A percentile compares a stretch with the other conserved stretches of the same genome.
These are phyloP conservation scores for Sialis fuliginosa DNA, from an alignment of 2,888 invertebrate species.

Conservation along the genomic window DNA sequence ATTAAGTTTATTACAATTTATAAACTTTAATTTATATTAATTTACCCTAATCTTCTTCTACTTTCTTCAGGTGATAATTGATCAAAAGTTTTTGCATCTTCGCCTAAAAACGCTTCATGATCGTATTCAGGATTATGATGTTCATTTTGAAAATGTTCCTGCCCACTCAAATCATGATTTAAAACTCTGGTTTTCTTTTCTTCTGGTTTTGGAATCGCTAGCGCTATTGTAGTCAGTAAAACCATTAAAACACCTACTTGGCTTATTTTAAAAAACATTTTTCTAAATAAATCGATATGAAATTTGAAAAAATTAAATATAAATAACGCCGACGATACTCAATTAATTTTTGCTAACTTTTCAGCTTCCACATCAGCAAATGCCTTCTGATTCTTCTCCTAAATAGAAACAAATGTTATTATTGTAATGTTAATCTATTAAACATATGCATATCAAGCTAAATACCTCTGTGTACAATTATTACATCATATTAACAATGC, in stretches of 20 bases:
- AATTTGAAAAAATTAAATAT: no score
- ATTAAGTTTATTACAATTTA: neutral
- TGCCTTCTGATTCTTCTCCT: no score
- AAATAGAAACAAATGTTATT: no score
- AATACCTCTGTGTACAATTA: no score
- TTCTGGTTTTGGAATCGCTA: slow-evolving; percentile 55
- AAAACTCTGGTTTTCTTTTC: slow-evolving; percentile 42
- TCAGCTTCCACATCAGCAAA: no score
- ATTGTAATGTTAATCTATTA: no score
- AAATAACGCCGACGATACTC: no score
- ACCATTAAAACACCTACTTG: slow-evolving; percentile 9
- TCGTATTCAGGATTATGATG: slow-evolving; percentile 84
- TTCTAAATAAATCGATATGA: no score
- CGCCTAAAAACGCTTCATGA: slow-evolving; percentile 93
- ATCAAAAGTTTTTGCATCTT: slow-evolving; percentile 87
- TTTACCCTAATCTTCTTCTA: slow-evolving; percentile 62
- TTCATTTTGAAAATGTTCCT: slow-evolving; percentile 62
- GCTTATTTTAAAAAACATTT: neutral
- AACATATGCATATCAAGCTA: no score
- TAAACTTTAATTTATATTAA: slow-evolving; percentile 1
- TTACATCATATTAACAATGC: no score
- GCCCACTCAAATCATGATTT: slow-evolving; percentile 55
- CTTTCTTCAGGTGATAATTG: slow-evolving; percentile 91
- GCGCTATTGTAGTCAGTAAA: slow-evolving; percentile 15
- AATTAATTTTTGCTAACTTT: no score